These are phyloP conservation scores for Aldabrachelys gigantea DNA, from an alignment of 2,113 vertebrate species.

Conservation along the genomic window DNA sequence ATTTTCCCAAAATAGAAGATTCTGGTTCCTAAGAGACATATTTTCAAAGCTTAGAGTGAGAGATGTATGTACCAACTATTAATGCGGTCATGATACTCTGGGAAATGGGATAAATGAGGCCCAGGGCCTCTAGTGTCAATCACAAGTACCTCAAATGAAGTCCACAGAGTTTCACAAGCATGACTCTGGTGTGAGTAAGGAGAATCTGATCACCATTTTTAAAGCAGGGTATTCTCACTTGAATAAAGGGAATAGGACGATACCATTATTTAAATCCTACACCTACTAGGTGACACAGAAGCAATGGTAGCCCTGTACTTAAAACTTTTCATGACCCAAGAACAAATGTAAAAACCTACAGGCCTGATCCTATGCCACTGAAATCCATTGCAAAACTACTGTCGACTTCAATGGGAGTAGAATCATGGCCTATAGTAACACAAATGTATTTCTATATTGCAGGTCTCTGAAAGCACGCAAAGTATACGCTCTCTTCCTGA, in stretches of 20 bases:
- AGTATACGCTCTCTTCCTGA: background rate
- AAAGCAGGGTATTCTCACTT: background rate
- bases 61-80: background rate
- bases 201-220: background rate
- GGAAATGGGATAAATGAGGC: conserved; percentile 12
- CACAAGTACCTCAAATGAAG: background rate
- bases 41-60: conserved; percentile 11
- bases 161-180: accelerated
- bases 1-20: background rate
- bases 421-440: background rate
- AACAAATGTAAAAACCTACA: background rate
- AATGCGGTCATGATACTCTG: background rate
- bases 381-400: background rate
- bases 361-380: background rate
- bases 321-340: background rate
- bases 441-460: background rate
- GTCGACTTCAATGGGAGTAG: background rate
- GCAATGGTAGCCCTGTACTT: background rate
- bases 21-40: background rate
- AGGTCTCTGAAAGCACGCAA: background rate
- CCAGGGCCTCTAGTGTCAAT: background rate
- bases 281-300: background rate
- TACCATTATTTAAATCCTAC: background rate
- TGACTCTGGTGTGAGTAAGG: background rate
- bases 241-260: background rate